Percentiles rank a stretch among this genome's conserved stretches.
phyloP scores from a whole-genome alignment of 2,797 vertebrate genomes.

The Helicolenus hilgendorfi region DNA sequence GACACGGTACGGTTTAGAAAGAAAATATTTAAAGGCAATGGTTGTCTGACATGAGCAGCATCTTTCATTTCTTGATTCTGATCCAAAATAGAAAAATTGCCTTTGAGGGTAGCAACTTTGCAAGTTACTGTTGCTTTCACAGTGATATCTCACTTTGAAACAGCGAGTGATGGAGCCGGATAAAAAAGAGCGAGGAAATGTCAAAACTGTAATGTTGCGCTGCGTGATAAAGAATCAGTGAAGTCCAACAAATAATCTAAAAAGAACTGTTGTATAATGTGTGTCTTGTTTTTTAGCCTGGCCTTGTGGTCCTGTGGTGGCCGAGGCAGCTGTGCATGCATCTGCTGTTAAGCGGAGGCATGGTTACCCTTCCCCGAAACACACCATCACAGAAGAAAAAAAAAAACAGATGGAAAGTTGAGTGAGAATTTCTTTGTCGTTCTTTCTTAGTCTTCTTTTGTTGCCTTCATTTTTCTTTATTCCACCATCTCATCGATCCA shows the following conservation, averaged over 20 bases:
- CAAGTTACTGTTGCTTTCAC: slow-evolving; percentile 19
- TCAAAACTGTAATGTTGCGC: background rate
- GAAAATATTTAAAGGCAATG: background rate
- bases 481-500: slow-evolving; percentile 23
- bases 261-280: background rate
- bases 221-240: background rate
- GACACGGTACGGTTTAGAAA: background rate
- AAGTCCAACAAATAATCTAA: background rate
- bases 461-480: slow-evolving; percentile 43
- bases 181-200: slow-evolving; percentile 2
- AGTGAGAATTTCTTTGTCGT: background rate
- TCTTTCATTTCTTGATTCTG: background rate
- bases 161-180: slow-evolving; percentile 1
- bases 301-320: background rate
- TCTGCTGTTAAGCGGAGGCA: background rate
- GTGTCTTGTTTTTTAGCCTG: background rate
- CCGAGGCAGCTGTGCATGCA: background rate
- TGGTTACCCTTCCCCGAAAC: slow-evolving; percentile 1
- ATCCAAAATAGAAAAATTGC: slow-evolving; percentile 13
- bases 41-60: background rate
- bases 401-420: slow-evolving; percentile 2
- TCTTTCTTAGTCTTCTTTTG: background rate
- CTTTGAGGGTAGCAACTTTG: background rate
- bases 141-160: slow-evolving; percentile 22
- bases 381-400: background rate